Percentiles rank a stretch among this genome's conserved stretches.
phyloP scores from a whole-genome alignment of 2,113 vertebrate species.

The Marcusenius ussheri region DNA sequence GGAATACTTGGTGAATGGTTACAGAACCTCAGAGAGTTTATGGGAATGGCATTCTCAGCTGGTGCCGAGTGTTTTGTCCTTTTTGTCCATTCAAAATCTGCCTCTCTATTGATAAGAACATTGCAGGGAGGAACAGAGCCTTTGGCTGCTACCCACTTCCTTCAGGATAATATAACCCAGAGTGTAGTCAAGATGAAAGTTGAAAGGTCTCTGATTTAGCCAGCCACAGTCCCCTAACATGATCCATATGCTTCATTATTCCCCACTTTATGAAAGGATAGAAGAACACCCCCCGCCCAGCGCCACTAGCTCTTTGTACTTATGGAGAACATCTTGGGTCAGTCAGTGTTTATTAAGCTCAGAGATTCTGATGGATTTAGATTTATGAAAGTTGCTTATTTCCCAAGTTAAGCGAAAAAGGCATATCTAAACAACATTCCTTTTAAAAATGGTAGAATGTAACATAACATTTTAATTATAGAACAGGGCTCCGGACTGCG shows the following conservation, averaged over 20 bases:
- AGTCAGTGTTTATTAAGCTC: neutral
- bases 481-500: neutral
- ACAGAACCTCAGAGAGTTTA: neutral
- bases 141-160: conserved; percentile 11
- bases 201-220: conserved; percentile 8
- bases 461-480: neutral
- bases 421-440: neutral
- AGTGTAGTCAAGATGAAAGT: neutral
- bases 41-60: neutral
- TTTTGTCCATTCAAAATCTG: neutral
- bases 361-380: neutral
- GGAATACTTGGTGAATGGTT: neutral
- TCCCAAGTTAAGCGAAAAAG: neutral
- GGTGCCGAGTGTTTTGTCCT: neutral
- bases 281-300: neutral
- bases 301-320: neutral
- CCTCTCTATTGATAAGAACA: neutral
- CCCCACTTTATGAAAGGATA: neutral
- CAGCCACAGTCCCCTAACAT: neutral
- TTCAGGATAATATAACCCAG: conserved; percentile 19
- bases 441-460: neutral
- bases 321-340: neutral
- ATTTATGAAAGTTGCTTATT: neutral
- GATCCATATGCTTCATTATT: neutral
- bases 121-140: neutral